Percentiles rank a stretch among this genome's conserved stretches.
phyloP scores from a whole-genome alignment of 2,113 vertebrate genomes.

The Rattus norvegicus region GRCr8 NC_086031.1:48532001-48532500 shows the following conservation, averaged over 20 bases:
- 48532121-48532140: not conserved
- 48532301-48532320: not conserved
- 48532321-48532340: not conserved
- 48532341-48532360: not conserved
- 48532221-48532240: not conserved
- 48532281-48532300: not conserved
- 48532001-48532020: not conserved
- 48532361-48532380: not conserved
- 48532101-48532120: not conserved
- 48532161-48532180: not conserved
- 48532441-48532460: not conserved
- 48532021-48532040: too few species aligned
- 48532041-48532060: not conserved
- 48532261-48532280: not conserved
- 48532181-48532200: too few species aligned
- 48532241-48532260: not conserved
- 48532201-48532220: not conserved
- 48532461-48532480: not conserved
- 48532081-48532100: not conserved
- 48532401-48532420: not conserved
- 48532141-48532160: not conserved
- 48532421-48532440: not conserved
- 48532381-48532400: not conserved
- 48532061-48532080: not conserved
- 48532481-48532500: not conserved